A percentile compares a stretch with the other conserved stretches of the same genome.
Conservation (phyloP, 2,888 invertebrate species). For the Plagodis pulveraria region DNA sequence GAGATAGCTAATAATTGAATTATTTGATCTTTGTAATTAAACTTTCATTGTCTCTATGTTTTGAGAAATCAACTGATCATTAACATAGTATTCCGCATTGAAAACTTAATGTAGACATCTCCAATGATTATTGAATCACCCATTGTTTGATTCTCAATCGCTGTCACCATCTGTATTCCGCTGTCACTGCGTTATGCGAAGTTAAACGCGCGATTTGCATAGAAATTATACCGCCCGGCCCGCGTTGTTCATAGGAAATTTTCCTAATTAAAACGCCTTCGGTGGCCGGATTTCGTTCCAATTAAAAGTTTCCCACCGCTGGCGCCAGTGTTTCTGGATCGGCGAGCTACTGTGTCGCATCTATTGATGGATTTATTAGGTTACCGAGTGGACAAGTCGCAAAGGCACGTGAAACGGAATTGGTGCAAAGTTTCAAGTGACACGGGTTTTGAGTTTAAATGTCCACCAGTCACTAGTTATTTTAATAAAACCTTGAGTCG, state of each 20-base stretch:
- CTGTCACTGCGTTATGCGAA: slow-evolving; percentile 57
- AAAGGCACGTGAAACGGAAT: slow-evolving; percentile 3
- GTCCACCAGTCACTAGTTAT: no score
- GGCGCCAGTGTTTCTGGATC: slow-evolving; percentile 40
- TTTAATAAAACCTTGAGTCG: no score
- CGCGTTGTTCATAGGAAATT: slow-evolving; percentile 81
- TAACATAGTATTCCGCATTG: no score
- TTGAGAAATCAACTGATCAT: no score
- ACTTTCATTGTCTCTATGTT: no score
- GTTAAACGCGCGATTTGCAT: slow-evolving; percentile 83
- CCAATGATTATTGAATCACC: neutral
- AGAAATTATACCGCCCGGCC: slow-evolving; percentile 78
- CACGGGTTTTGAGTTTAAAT: neutral
- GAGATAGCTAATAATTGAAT: no score
- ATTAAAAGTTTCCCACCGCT: slow-evolving; percentile 74
- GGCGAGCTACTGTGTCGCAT: slow-evolving; percentile 33
- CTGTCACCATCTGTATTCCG: slow-evolving; percentile 27
- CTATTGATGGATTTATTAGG: slow-evolving; percentile 38
- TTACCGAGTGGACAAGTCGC: slow-evolving; percentile 13
- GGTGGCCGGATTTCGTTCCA: slow-evolving; percentile 78
- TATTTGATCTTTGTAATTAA: no score
- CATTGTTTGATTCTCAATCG: slow-evolving; percentile 7
- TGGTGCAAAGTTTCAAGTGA: neutral
- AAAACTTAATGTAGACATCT: no score
- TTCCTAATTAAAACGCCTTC: slow-evolving; percentile 83